A percentile compares a stretch with the other conserved stretches of the same genome.
Evolutionary conservation across 2,797 vertebrate genomes (phyloP).

Genomic region (Sylvia borin): DNA sequence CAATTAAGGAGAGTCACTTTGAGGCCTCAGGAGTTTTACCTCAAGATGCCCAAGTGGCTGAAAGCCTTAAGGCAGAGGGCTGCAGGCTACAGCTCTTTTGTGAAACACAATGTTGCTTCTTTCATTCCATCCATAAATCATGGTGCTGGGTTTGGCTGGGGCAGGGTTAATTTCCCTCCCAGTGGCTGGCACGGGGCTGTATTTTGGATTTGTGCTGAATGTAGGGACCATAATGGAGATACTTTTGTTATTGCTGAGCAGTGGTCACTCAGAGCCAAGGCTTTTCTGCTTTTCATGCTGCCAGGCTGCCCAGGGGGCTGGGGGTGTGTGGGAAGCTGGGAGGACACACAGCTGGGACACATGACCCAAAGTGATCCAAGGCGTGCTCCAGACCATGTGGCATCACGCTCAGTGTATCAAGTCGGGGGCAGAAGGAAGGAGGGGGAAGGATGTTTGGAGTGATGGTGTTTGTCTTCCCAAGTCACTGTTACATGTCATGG

Average conservation of each 20-base stretch:
- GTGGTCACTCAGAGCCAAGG: background rate
- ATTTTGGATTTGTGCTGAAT: background rate
- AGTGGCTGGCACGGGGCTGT: background rate
- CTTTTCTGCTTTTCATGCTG: background rate
- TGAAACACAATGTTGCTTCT: background rate
- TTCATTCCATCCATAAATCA: background rate
- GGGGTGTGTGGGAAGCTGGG: background rate
- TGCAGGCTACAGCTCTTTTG: background rate
- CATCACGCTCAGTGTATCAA: background rate
- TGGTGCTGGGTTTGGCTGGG: background rate
- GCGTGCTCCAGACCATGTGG: background rate
- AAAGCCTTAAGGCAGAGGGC: background rate
- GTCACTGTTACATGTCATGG: rapidly evolving
- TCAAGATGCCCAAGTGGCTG: background rate
- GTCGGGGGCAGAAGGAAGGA: background rate
- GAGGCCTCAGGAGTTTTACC: background rate
- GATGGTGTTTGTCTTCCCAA: background rate
- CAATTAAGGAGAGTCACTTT: background rate
- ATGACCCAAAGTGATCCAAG: background rate
- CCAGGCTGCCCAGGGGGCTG: background rate
- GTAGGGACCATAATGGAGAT: background rate
- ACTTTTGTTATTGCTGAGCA: background rate
- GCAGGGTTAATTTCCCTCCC: background rate
- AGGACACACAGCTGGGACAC: background rate
- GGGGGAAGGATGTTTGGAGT: background rate